These are phyloP conservation scores for Crotophaga sulcirostris DNA, from an alignment of 2,113 vertebrate genomes.

Conservation along the genomic window DNA sequence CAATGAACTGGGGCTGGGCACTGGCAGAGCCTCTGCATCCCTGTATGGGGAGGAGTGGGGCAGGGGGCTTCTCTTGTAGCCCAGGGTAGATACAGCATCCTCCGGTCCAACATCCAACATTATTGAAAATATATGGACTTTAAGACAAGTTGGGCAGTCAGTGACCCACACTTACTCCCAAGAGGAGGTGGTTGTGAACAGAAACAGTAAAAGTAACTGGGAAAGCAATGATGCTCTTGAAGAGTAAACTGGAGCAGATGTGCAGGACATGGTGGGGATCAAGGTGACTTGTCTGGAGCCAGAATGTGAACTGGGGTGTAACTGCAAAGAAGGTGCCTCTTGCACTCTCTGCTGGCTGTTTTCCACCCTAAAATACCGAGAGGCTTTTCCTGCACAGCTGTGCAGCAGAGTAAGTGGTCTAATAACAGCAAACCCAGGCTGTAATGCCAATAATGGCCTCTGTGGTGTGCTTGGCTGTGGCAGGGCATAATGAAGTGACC, in stretches of 20 bases:
- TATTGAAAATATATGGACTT: rapidly evolving
- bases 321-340: not conserved
- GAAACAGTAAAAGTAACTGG: not conserved
- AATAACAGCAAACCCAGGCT: not conserved
- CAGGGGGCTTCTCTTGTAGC: not conserved
- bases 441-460: not conserved
- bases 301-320: not conserved
- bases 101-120: not conserved
- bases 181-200: not conserved
- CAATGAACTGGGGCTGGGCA: too few relatives aligned
- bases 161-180: not conserved
- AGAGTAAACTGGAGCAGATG: not conserved
- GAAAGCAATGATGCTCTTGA: not conserved
- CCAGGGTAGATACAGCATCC: not conserved
- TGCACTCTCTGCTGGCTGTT: conserved; percentile 27
- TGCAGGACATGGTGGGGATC: not conserved
- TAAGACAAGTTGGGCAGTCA: not conserved
- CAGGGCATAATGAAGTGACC: not conserved
- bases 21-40: not conserved
- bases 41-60: not conserved
- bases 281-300: not conserved
- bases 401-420: not conserved
- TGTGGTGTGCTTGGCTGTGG: not conserved
- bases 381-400: not conserved
- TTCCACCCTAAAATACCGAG: not conserved